Conservation (phyloP, 2,113 vertebrate species). For the Eleginops maclovinus region DNA sequence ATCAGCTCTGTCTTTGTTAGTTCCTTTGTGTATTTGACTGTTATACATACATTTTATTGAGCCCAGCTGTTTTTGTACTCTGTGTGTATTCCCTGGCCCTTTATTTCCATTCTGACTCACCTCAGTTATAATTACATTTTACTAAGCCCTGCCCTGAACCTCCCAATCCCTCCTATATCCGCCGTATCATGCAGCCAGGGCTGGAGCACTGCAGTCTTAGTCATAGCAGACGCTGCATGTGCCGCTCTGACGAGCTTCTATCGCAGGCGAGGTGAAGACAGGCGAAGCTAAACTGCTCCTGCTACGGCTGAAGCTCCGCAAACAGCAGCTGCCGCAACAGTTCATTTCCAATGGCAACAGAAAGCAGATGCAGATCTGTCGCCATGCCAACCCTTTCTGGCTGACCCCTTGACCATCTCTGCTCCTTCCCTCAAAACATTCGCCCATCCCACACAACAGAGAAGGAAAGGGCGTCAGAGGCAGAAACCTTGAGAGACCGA, state of each 20-base stretch:
- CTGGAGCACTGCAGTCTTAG: slow-evolving; percentile 24
- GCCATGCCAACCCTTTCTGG: slow-evolving; percentile 50
- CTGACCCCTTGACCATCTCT: slow-evolving; percentile 52
- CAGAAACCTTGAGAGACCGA: slow-evolving; percentile 10
- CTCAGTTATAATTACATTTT: slow-evolving; percentile 21
- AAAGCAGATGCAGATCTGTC: slow-evolving; percentile 57
- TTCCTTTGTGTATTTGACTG: neutral
- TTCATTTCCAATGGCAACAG: slow-evolving; percentile 38
- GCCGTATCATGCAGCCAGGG: neutral
- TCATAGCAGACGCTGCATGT: slow-evolving; percentile 26
- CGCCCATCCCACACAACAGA: slow-evolving; percentile 35
- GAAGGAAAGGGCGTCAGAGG: slow-evolving; percentile 11
- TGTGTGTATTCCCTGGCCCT: neutral
- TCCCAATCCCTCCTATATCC: slow-evolving; percentile 6
- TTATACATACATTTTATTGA: neutral
- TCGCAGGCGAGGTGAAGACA: slow-evolving; percentile 10
- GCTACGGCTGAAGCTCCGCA: neutral
- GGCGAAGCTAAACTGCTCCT: neutral
- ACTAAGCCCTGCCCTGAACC: slow-evolving; percentile 32
- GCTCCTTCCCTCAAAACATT: slow-evolving; percentile 1
- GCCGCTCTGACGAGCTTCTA: slow-evolving; percentile 10
- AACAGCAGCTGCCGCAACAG: neutral
- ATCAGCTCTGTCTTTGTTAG: neutral
- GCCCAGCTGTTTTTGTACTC: neutral
- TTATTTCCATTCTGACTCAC: slow-evolving; percentile 24